These are phyloP conservation scores for Enteromius anoplus DNA, from an alignment of 2,797 vertebrate genomes.

Conservation along the genomic window DNA sequence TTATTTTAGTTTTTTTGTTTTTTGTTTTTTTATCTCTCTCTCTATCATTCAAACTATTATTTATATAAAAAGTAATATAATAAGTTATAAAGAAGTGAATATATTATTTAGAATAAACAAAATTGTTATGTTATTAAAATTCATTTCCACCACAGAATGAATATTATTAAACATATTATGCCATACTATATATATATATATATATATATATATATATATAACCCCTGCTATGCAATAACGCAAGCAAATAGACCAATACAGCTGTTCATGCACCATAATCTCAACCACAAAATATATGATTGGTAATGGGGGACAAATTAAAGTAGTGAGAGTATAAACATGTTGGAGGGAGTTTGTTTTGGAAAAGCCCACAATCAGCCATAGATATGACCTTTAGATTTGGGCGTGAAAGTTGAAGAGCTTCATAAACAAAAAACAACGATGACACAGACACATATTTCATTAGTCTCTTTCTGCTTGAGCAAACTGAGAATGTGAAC, in stretches of 20 bases:
- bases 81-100: neutral
- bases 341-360: neutral
- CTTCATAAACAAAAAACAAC: neutral
- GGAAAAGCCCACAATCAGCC: neutral
- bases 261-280: neutral
- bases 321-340: neutral
- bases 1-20: too few relatives aligned
- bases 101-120: neutral
- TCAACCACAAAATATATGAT: neutral
- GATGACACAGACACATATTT: constrained; percentile 11
- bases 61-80: too few relatives aligned
- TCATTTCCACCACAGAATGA: neutral
- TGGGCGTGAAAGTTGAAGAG: neutral
- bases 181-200: too few relatives aligned
- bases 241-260: neutral
- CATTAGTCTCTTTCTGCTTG: constrained; percentile 28
- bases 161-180: neutral
- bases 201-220: neutral
- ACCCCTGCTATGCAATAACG: neutral
- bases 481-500: constrained; percentile 6
- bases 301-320: neutral
- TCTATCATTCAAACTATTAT: too few relatives aligned
- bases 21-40: too few relatives aligned
- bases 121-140: neutral
- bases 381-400: neutral